phyloP scores from a whole-genome alignment of 2,113 vertebrate species.

The Fulica atra region DNA sequence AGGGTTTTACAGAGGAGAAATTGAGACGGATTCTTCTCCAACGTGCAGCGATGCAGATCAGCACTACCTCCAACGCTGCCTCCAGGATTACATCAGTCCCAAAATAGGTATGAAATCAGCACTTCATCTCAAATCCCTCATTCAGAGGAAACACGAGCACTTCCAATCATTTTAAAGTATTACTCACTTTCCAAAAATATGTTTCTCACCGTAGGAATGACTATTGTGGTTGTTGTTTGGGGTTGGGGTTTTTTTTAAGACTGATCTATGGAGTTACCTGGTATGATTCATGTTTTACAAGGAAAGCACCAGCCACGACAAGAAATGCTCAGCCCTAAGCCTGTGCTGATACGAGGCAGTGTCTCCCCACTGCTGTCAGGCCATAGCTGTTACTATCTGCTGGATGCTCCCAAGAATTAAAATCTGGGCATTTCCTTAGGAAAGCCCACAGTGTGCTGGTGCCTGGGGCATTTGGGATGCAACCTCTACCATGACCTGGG shows the following conservation, averaged over 20 bases:
- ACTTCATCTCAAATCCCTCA: conserved; percentile 34
- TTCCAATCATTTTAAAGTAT: conserved; percentile 65
- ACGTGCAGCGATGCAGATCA: not conserved
- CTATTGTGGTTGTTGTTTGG: not conserved
- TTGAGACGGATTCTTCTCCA: not conserved
- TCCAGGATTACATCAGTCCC: conserved; percentile 25
- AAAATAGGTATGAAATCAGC: conserved; percentile 55
- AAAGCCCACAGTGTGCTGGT: not conserved
- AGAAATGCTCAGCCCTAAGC: not conserved
- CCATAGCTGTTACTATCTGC: not conserved
- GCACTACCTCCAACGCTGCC: not conserved
- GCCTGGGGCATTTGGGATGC: not conserved
- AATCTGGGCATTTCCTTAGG: not conserved
- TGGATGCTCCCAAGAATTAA: not conserved
- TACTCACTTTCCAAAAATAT: conserved; percentile 54
- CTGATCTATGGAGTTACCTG: conserved; percentile 28
- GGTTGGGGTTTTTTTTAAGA: not conserved
- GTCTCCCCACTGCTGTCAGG: not conserved
- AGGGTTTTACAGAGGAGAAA: conserved; percentile 42
- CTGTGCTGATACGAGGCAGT: not conserved
- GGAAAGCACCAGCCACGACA: conserved; percentile 26
- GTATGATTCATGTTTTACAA: conserved; percentile 35
- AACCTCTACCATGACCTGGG: accelerated
- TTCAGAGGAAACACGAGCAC: conserved; percentile 59
- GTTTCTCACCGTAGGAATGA: conserved; percentile 51